phyloP scores from a whole-genome alignment of 2,888 invertebrate genomes.

The Rosalia funebris region DNA sequence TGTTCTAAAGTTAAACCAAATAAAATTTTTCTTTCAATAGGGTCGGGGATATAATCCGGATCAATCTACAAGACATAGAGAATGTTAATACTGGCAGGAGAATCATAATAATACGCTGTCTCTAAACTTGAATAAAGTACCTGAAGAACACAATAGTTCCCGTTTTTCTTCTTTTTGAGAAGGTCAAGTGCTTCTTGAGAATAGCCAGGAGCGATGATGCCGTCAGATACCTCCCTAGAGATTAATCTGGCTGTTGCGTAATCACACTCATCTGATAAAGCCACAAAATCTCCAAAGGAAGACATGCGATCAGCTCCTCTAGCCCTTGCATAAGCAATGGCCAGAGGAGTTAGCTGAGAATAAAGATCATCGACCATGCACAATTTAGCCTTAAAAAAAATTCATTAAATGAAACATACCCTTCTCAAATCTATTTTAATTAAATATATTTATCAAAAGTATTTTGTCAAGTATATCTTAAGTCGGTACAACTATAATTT shows the following conservation, averaged over 20 bases:
- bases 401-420: no score
- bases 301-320: slow-evolving; percentile 99
- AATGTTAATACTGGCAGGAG: neutral
- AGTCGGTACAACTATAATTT: no score
- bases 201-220: slow-evolving; percentile 96
- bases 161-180: slow-evolving; percentile 94
- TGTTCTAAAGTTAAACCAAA: slow-evolving; percentile 89
- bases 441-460: no score
- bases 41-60: slow-evolving; percentile 81
- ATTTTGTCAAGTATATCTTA: no score
- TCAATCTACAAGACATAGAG: slow-evolving; percentile 83
- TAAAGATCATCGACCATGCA: slow-evolving; percentile 93
- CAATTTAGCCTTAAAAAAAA: slow-evolving; percentile 77
- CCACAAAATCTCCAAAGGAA: slow-evolving; percentile 98
- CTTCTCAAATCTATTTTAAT: no score
- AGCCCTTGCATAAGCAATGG: slow-evolving; percentile 93
- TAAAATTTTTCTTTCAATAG: slow-evolving; percentile 83
- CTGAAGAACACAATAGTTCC: slow-evolving; percentile 89
- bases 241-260: slow-evolving; percentile 90
- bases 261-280: slow-evolving; percentile 92
- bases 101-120: neutral
- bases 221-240: slow-evolving; percentile 94
- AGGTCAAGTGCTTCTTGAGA: slow-evolving; percentile 83
- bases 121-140: slow-evolving; percentile 35
- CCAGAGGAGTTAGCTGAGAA: slow-evolving; percentile 80